Evolutionary conservation across 1,140 invertebrate species (phyloP), one percentile per base, ranked within the genome.

Genomic region (Papilio dardanus): DNA sequence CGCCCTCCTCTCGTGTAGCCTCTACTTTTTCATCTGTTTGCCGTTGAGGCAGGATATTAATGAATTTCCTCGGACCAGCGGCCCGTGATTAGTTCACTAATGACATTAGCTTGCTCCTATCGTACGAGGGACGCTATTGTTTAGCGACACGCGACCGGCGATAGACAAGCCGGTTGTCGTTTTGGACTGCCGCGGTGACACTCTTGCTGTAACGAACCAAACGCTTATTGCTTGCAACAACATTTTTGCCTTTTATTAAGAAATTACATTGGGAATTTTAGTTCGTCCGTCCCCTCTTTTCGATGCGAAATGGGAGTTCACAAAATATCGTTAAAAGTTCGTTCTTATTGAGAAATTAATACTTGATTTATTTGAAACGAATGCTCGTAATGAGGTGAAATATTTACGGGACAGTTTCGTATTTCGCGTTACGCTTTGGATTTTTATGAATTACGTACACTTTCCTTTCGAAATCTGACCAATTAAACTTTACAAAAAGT

Each of bases 41-140:
- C 71, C 80, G 77, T 78, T 81, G 76, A 81, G 81, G 81, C 88
- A 92, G 90, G 90, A 92, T 91, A 92, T 92, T 92, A 92, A 88
- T 90, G 88, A 87, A 92, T 92, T 92, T 92, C 90, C 90, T 88
- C 85, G 79, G 80, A 83, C 77, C 76, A 87, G 80, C 84, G 78
- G 79, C 81, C 76, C 81, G 83, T 84, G 86, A 92, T 92, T 90
- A 88, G 89, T 89, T 88, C 83, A 84, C 74, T 91, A 89, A 92
- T 91, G 83, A 83, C 85, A 91, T 92, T 91, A 92, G 84, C 79
- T 83, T 71, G 80, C 85, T 83, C 76, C 81, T 83, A 78, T 74
- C 79, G 82, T 76, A 76, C 73, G 77, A 62, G 73, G 71, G 74
- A 67, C 19, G 77, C 81, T 81, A 86, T 88, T 88, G 86, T 90